Percentiles rank a stretch among this genome's conserved stretches.
Evolutionary conservation across 2,797 vertebrate genomes (phyloP).

Genomic region (Podarcis lilfordi): DNA sequence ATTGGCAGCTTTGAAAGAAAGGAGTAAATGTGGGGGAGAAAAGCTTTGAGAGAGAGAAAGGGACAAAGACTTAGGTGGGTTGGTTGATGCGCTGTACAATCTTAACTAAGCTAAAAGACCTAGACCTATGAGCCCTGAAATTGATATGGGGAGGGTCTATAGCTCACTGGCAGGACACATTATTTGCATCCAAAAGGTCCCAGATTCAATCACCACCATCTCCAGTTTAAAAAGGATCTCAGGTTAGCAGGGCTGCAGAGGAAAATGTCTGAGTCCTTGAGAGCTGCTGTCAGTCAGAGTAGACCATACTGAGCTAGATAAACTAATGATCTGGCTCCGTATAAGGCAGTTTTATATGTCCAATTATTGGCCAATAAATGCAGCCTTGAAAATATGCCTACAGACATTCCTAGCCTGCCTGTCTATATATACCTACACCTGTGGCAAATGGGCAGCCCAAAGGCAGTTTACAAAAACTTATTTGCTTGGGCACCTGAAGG

Average conservation of each 20-base stretch:
- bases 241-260: neutral
- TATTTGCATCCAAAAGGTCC: neutral
- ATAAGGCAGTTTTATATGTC: neutral
- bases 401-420: neutral
- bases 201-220: neutral
- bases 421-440: neutral
- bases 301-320: neutral
- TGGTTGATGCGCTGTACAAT: neutral
- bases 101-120: neutral
- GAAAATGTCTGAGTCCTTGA: neutral
- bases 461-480: neutral
- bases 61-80: neutral
- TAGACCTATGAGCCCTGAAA: neutral
- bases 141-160: neutral
- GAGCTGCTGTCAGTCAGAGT: neutral
- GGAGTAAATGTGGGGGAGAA: neutral
- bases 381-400: neutral
- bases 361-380: neutral
- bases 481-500: neutral
- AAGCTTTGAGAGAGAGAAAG: neutral
- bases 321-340: neutral
- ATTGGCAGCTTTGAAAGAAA: slow-evolving; percentile 2
- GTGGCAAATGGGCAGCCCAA: neutral
- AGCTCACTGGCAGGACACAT: neutral
- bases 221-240: neutral